Conservation (phyloP, 2,888 invertebrate species). For the Pachycephus smyrnensis region DNA sequence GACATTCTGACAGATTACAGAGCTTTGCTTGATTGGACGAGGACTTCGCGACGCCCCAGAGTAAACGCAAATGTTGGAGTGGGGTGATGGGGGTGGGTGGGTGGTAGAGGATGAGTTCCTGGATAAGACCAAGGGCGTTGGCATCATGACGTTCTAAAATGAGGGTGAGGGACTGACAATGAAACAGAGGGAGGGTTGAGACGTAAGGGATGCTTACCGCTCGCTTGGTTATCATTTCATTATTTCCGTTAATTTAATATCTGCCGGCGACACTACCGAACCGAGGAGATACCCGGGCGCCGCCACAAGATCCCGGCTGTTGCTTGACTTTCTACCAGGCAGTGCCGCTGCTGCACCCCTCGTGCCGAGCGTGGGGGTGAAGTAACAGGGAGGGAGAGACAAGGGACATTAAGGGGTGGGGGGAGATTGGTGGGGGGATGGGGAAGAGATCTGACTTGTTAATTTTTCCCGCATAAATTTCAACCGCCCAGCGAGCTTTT, state of each 20-base stretch:
- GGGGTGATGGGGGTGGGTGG: neutral
- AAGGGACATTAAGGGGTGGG: slow-evolving; percentile 2
- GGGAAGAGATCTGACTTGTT: slow-evolving; percentile 63
- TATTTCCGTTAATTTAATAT: slow-evolving; percentile 63
- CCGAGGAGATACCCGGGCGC: slow-evolving; percentile 4
- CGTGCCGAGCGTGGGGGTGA: slow-evolving; percentile 8
- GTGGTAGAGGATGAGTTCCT: neutral
- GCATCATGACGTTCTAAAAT: neutral
- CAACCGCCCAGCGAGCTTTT: slow-evolving; percentile 48
- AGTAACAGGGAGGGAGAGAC: slow-evolving; percentile 6
- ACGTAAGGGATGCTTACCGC: slow-evolving; percentile 18
- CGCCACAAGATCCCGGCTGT: slow-evolving; percentile 16
- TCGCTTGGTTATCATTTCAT: slow-evolving; percentile 59
- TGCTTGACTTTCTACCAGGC: slow-evolving; percentile 17
- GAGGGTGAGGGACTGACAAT: neutral
- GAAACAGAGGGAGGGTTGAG: neutral
- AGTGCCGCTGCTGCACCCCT: slow-evolving; percentile 17
- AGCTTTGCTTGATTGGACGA: slow-evolving; percentile 25
- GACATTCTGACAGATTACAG: slow-evolving; percentile 42
- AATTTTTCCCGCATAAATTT: slow-evolving; percentile 64
- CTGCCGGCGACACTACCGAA: slow-evolving; percentile 22
- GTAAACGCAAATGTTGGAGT: slow-evolving; percentile 10
- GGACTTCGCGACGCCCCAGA: slow-evolving; percentile 14
- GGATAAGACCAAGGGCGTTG: neutral
- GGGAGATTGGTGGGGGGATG: slow-evolving; percentile 12